Evolutionary conservation across 2,888 invertebrate genomes (phyloP).

Genomic region (Oasisia sp.): DNA sequence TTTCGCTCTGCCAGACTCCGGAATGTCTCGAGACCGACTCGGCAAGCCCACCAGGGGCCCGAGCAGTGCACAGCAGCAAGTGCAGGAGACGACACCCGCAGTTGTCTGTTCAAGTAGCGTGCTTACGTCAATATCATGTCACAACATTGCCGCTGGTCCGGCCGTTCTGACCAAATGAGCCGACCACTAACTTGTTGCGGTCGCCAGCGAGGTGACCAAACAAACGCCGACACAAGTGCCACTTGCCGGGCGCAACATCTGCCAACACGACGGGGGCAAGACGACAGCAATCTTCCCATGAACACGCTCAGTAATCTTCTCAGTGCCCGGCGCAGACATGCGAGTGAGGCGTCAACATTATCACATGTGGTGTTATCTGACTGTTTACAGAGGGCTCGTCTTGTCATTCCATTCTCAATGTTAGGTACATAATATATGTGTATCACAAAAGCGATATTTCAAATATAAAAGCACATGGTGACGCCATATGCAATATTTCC

Average conservation of each 20-base stretch:
- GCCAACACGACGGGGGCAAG: neutral
- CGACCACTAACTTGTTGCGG: neutral
- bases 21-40: neutral
- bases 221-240: neutral
- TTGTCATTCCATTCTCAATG: neutral
- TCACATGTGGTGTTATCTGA: constrained; percentile 3
- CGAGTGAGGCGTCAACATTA: neutral
- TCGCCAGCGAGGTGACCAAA: neutral
- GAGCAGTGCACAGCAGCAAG: neutral
- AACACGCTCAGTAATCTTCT: neutral
- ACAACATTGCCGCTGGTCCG: neutral
- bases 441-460: neutral
- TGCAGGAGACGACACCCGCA: neutral
- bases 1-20: neutral
- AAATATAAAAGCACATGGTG: too few species aligned
- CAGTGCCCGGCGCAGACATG: neutral
- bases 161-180: neutral
- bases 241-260: neutral
- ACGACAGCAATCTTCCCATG: constrained; percentile 13
- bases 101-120: neutral
- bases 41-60: neutral
- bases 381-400: neutral
- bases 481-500: too few species aligned
- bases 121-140: neutral
- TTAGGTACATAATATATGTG: neutral